A percentile compares a stretch with the other conserved stretches of the same genome.
Conservation (phyloP, 2,797 vertebrate species). For the Scolopax rusticola region DNA sequence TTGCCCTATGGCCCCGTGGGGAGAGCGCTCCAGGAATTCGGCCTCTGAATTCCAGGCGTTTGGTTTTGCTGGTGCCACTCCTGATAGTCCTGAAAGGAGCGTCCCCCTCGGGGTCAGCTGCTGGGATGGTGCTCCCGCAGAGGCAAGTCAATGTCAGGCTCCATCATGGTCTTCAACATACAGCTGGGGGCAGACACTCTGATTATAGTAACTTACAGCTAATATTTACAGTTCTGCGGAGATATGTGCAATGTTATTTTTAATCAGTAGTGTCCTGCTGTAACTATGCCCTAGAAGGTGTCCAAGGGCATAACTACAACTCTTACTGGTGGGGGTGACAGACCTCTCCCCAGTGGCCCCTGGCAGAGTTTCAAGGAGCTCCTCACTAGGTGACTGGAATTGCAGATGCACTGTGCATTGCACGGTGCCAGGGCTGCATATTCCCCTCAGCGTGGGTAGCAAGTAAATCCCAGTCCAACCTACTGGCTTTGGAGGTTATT, state of each 20-base stretch:
- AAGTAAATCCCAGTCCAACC: background rate
- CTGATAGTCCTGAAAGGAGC: background rate
- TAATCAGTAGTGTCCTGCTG: background rate
- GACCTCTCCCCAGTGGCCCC: background rate
- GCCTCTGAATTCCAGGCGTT: background rate
- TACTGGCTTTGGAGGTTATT: background rate
- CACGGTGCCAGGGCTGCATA: background rate
- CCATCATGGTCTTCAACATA: background rate
- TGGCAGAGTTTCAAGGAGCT: background rate
- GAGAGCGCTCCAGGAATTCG: background rate
- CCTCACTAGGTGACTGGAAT: background rate
- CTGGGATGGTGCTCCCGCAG: background rate
- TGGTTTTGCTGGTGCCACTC: background rate
- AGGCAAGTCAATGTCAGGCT: background rate
- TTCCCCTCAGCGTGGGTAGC: background rate
- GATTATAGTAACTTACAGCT: background rate
- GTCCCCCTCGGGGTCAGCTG: background rate
- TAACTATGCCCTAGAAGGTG: background rate
- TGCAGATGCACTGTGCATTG: background rate
- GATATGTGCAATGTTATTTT: background rate
- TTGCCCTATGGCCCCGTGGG: fast-evolving
- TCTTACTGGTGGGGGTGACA: background rate
- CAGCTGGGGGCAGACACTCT: background rate
- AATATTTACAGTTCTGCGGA: background rate
- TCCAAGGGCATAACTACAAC: background rate